A percentile compares a stretch with the other conserved stretches of the same genome.
Evolutionary conservation across 1,140 invertebrate species (phyloP).

Genomic region (Drosophila aff.): DNA sequence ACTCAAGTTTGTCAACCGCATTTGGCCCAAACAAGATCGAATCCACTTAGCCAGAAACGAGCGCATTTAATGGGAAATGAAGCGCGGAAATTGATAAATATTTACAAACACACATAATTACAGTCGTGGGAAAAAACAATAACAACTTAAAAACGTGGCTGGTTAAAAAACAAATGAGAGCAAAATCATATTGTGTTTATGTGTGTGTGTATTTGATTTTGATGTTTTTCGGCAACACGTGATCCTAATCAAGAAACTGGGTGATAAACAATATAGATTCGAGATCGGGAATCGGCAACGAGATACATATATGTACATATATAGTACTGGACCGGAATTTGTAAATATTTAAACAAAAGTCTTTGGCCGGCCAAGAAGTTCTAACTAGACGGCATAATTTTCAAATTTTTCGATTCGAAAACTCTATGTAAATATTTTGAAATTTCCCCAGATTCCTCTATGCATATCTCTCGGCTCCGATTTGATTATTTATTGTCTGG

Average conservation of each 20-base stretch:
- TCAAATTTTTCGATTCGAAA: constrained; percentile 27
- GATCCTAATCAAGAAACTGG: constrained; percentile 41
- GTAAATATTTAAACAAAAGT: constrained; percentile 78
- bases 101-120: constrained; percentile 62
- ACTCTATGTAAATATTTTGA: constrained; percentile 78
- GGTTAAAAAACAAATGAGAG: constrained; percentile 32
- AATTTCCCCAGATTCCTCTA: constrained; percentile 32
- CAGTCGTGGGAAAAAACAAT: constrained; percentile 72
- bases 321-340: constrained; percentile 14
- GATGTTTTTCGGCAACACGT: constrained; percentile 53
- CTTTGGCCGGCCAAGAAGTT: constrained; percentile 41
- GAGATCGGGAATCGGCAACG: constrained; percentile 12
- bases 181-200: constrained; percentile 31
- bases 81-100: constrained; percentile 59
- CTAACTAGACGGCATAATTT: constrained; percentile 71
- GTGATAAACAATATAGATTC: constrained; percentile 34
- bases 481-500: constrained; percentile 80
- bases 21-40: constrained; percentile 41
- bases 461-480: constrained; percentile 13
- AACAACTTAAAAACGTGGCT: constrained; percentile 36
- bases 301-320: background rate
- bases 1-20: constrained; percentile 42
- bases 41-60: constrained; percentile 47
- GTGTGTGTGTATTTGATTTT: constrained; percentile 31
- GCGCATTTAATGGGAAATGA: constrained; percentile 56